These are phyloP conservation scores for Anseranas semipalmata DNA, from an alignment of 2,113 vertebrate genomes.

Conservation along the genomic window DNA sequence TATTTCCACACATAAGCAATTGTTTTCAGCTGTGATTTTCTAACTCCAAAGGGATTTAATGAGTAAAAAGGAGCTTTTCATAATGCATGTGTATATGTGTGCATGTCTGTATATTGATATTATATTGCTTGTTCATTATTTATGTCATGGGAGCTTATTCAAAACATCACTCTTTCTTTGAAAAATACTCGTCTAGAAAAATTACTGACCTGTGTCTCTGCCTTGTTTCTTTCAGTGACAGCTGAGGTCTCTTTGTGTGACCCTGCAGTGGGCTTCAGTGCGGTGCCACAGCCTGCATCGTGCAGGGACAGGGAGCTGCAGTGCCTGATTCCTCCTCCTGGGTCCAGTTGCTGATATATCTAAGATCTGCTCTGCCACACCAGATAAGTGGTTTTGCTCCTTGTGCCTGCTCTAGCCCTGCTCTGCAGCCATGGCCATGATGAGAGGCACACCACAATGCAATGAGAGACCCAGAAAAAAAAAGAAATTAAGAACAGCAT, in stretches of 20 bases:
- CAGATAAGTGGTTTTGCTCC: neutral
- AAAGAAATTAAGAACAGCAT: too few relatives aligned
- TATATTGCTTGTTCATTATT: constrained; percentile 17
- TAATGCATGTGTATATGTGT: neutral
- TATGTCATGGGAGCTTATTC: neutral
- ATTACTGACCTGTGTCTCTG: neutral
- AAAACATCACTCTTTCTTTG: neutral
- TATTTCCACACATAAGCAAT: neutral
- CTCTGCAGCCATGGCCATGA: neutral
- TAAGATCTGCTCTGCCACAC: neutral
- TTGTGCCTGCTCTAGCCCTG: neutral
- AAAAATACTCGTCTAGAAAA: neutral
- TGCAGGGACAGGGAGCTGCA: neutral
- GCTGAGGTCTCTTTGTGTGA: neutral
- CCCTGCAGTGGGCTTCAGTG: neutral
- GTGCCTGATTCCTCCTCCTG: neutral
- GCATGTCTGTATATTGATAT: neutral
- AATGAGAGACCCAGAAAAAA: neutral
- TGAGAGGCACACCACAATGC: neutral
- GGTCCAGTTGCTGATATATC: neutral
- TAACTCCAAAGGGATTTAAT: neutral
- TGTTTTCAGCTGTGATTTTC: constrained; percentile 15
- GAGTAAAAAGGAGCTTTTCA: neutral
- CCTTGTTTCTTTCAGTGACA: neutral
- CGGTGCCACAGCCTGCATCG: neutral